Conservation (phyloP, 2,888 invertebrate genomes). For the Ernsta delagoae region DNA sequence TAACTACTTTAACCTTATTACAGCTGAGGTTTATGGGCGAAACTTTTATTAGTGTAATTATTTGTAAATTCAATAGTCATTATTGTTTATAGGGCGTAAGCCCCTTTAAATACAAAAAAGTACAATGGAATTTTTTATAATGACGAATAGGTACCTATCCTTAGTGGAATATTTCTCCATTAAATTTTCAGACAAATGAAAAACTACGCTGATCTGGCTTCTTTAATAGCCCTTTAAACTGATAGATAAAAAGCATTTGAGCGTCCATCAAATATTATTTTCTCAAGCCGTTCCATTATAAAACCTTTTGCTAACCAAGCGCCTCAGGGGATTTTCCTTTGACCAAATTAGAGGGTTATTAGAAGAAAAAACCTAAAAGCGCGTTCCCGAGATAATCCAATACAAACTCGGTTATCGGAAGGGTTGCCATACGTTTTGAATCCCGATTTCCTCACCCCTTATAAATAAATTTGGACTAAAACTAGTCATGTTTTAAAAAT, state of each 20-base stretch:
- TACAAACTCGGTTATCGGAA: slow-evolving; percentile 50
- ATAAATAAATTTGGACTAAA: too few species aligned
- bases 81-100: too few species aligned
- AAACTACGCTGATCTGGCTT: too few species aligned
- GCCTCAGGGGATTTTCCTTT: slow-evolving; percentile 14
- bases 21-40: background rate
- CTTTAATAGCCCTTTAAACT: background rate
- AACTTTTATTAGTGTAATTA: too few species aligned
- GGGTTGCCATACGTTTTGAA: slow-evolving; percentile 33
- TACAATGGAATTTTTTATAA: too few species aligned
- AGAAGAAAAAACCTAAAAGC: slow-evolving; percentile 24
- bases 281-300: background rate
- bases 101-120: too few species aligned
- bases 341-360: slow-evolving; percentile 42
- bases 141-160: too few species aligned
- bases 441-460: too few species aligned
- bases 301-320: slow-evolving; percentile 8
- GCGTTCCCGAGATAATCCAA: slow-evolving; percentile 43
- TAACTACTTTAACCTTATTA: background rate
- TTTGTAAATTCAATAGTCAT: too few species aligned
- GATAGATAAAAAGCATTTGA: background rate
- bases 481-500: too few species aligned
- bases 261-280: background rate
- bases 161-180: too few species aligned
- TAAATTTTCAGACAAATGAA: too few species aligned